These are phyloP conservation scores for Galemys pyrenaicus DNA, from an alignment of 2,113 vertebrate genomes.

Conservation along the genomic window DNA sequence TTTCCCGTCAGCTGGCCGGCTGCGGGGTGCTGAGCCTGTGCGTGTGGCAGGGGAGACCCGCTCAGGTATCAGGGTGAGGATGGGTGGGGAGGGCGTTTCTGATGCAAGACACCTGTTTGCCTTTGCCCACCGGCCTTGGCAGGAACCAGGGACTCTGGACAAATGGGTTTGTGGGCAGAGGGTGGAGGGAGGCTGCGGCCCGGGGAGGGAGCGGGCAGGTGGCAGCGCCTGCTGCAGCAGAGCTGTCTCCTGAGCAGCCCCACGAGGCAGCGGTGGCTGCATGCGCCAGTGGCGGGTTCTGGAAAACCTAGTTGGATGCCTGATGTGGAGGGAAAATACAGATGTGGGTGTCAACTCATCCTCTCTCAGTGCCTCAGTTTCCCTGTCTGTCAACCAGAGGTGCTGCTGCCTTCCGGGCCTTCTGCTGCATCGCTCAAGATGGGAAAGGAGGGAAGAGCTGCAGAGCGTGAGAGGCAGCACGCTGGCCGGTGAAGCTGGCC, in stretches of 20 bases:
- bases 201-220: not conserved
- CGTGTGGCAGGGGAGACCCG: fast-evolving
- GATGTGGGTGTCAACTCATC: fast-evolving
- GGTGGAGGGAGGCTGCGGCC: not conserved
- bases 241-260: not conserved
- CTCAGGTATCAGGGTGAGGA: not conserved
- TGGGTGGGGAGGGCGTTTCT: not conserved
- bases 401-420: not conserved
- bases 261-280: not conserved
- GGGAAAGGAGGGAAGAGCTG: not conserved
- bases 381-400: not conserved
- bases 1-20: fast-evolving
- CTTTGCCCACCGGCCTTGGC: conserved; percentile 17
- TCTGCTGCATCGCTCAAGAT: not conserved
- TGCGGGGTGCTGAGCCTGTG: not conserved
- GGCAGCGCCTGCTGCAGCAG: not conserved
- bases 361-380: not conserved
- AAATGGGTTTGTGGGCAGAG: not conserved
- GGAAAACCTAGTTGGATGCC: not conserved
- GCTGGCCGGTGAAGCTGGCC: fast-evolving
- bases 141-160: not conserved
- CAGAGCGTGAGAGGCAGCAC: not conserved
- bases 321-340: too few species aligned
- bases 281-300: fast-evolving
- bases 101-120: not conserved